phyloP scores from a whole-genome alignment of 1,140 invertebrate genomes.

The Stratiolaelaps scimitus region DNA sequence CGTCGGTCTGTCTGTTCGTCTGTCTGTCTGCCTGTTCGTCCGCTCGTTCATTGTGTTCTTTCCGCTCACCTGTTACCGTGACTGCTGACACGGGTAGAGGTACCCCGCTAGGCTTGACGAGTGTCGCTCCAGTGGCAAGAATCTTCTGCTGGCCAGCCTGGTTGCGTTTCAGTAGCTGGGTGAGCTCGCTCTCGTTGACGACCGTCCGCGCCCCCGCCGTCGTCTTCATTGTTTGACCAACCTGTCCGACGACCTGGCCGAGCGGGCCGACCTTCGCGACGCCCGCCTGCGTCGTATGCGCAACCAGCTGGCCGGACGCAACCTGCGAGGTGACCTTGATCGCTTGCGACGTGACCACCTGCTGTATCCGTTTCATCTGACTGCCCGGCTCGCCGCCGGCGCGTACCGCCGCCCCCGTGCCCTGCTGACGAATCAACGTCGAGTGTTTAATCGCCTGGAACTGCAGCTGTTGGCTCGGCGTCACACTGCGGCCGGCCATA shows the following conservation, averaged over 20 bases:
- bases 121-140: slow-evolving; percentile 17
- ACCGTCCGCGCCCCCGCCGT: neutral
- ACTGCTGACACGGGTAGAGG: slow-evolving; percentile 37
- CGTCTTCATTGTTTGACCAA: slow-evolving; percentile 6
- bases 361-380: slow-evolving; percentile 3
- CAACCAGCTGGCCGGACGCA: neutral
- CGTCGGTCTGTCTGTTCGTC: too few relatives aligned
- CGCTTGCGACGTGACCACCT: slow-evolving; percentile 8
- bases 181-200: slow-evolving; percentile 22
- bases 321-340: slow-evolving; percentile 13
- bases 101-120: slow-evolving; percentile 29
- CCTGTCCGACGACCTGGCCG: slow-evolving; percentile 14
- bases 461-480: slow-evolving; percentile 31
- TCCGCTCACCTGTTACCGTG: slow-evolving; percentile 33
- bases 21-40: too few relatives aligned
- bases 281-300: slow-evolving; percentile 14
- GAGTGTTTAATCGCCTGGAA: slow-evolving; percentile 31
- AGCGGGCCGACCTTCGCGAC: neutral
- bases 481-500: slow-evolving; percentile 30
- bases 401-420: slow-evolving; percentile 26
- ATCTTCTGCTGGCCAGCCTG: slow-evolving; percentile 25
- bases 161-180: slow-evolving; percentile 8
- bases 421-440: slow-evolving; percentile 30
- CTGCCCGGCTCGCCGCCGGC: slow-evolving; percentile 32
- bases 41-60: too few relatives aligned